Percentiles rank a stretch among this genome's conserved stretches.
These are phyloP conservation scores for Momotus momota DNA, from an alignment of 2,797 vertebrate genomes.

Conservation along the genomic window DNA sequence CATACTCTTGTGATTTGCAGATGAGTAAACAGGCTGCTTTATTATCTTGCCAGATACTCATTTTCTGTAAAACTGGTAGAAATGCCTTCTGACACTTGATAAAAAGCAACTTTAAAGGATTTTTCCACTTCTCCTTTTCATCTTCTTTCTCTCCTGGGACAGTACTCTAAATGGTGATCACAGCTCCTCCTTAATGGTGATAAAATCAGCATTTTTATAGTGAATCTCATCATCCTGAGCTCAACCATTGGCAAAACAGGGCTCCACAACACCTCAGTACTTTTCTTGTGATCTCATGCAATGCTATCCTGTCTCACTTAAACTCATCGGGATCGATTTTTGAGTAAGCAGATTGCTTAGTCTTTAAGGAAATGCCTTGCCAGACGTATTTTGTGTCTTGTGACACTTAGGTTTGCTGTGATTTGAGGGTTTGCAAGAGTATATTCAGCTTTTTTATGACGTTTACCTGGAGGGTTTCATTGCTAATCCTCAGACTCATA, in stretches of 20 bases:
- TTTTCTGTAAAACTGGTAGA: background rate
- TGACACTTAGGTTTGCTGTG: background rate
- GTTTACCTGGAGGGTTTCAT: background rate
- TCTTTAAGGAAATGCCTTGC: background rate
- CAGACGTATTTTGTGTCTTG: background rate
- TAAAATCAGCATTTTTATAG: background rate
- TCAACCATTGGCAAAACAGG: background rate
- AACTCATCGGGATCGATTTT: background rate
- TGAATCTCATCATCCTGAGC: background rate
- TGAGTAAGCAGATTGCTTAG: conserved; percentile 9
- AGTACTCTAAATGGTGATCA: background rate
- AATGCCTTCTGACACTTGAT: background rate
- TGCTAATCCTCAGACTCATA: background rate
- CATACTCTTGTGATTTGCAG: background rate
- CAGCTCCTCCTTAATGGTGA: background rate
- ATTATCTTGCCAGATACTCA: background rate
- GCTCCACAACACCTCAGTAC: background rate
- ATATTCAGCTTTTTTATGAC: background rate
- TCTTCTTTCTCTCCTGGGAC: background rate
- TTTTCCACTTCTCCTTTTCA: background rate
- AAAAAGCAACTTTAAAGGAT: background rate
- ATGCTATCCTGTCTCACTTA: background rate
- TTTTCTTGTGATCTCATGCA: background rate
- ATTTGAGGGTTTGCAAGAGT: background rate
- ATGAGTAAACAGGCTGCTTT: background rate